Evolutionary conservation across 2,888 invertebrate genomes (phyloP), one percentile per base, ranked within the genome.

Genomic region (Drosophila demipolita): DNA sequence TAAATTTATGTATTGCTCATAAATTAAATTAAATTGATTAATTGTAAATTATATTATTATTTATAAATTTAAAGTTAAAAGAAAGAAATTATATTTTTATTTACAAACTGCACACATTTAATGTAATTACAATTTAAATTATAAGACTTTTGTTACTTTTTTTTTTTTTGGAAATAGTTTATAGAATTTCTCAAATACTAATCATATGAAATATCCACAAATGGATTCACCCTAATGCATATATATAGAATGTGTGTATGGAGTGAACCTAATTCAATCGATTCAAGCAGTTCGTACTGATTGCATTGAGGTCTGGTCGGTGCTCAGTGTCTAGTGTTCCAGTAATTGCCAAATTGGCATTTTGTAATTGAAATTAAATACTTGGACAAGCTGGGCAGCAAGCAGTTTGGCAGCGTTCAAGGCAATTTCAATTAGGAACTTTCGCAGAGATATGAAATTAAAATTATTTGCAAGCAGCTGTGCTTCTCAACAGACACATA

Each of bases 391-490:
- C 55, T 49, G 61, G 42, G 66, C 64, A 49, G 57, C 65, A 32
- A 38, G 38, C 26, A 38, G 49, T 40, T 50, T 32, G 36, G 73
- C 59, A 55, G 60, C 68, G 45, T 65, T 36, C 58, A 72, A 64
- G 75, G 80, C 77, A 73, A 82, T 84, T 85, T 82, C 90, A 90
- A 86, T 90, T 90, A 89, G 83, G 67, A 90, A 77, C 79, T 75
- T 82, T 84, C 59, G 57, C 73, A 76, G 50, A 77, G 75, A 88
- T 88, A 88, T 88, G 75, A 86, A 87, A 87, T 87, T 90, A 79
- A 87, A 87, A 90, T 87, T 75, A 88, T 88, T 90, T 80, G 73
- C 88, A 83, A 74, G 76, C 86, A 86, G 83, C 90, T 86, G 86
- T 66, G 84, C 61, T 64, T 45, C 49, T 48, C 61, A 52, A 65